Percentiles rank a stretch among this genome's conserved stretches.
Conservation (phyloP, 2,888 invertebrate genomes). For the Mythimna pallens region DNA sequence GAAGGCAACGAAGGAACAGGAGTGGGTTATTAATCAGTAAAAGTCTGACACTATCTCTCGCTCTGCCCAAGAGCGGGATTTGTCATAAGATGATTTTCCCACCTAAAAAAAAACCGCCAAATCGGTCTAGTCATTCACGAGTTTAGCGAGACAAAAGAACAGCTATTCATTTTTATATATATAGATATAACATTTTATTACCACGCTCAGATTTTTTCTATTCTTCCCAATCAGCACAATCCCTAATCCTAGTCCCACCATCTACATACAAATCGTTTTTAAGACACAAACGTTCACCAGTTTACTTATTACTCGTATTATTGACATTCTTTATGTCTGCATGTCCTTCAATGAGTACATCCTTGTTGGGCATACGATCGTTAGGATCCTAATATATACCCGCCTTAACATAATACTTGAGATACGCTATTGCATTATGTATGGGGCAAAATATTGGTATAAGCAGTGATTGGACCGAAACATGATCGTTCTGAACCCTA, state of each 20-base stretch:
- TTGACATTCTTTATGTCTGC: constrained; percentile 42
- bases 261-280: constrained; percentile 37
- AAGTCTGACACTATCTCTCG: too few species aligned
- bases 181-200: not conserved
- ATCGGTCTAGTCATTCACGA: too few species aligned
- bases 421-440: constrained; percentile 65
- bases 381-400: constrained; percentile 63
- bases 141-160: too few species aligned
- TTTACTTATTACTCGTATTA: constrained; percentile 35
- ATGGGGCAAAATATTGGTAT: constrained; percentile 61
- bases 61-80: too few species aligned
- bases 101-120: too few species aligned
- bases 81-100: too few species aligned
- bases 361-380: constrained; percentile 57
- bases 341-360: constrained; percentile 58
- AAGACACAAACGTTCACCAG: constrained; percentile 29
- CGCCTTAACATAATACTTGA: constrained; percentile 63
- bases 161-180: too few species aligned
- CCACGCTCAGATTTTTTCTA: not conserved
- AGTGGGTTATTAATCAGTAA: too few species aligned
- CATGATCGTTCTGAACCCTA: constrained; percentile 33
- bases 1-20: too few species aligned
- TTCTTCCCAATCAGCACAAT: not conserved
- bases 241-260: not conserved
- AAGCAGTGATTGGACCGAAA: constrained; percentile 53